Evolutionary conservation across 2,797 vertebrate species (phyloP).

Genomic region (Dipus sagitta): DNA sequence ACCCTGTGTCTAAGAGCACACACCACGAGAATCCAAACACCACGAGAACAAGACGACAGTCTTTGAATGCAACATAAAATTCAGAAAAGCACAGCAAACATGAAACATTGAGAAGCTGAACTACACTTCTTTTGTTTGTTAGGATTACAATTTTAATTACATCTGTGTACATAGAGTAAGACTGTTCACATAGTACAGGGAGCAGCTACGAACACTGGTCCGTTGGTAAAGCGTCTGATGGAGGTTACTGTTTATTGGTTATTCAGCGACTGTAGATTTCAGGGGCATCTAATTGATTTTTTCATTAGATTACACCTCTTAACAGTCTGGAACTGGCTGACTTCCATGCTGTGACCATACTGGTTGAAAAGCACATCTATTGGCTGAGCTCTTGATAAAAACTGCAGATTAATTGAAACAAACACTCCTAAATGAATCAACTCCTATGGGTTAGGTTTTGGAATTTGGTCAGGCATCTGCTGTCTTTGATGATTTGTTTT

Average conservation of each 20-base stretch:
- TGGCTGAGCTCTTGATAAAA: constrained; percentile 88
- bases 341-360: constrained; percentile 89
- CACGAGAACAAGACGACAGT: constrained; percentile 94
- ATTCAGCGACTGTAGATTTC: constrained; percentile 92
- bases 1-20: constrained; percentile 97
- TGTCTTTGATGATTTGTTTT: constrained; percentile 84
- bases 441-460: constrained; percentile 84
- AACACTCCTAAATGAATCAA: constrained; percentile 87
- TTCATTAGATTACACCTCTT: constrained; percentile 94
- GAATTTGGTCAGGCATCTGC: constrained; percentile 89
- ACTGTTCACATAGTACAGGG: constrained; percentile 97
- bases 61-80: constrained; percentile 92
- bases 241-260: constrained; percentile 93
- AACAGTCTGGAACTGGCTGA: constrained; percentile 92
- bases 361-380: constrained; percentile 87
- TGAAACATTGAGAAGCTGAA: constrained; percentile 97
- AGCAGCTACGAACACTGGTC: constrained; percentile 98
- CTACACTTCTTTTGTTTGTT: constrained; percentile 95
- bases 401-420: constrained; percentile 84
- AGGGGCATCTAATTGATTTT: constrained; percentile 90
- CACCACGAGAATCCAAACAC: constrained; percentile 96
- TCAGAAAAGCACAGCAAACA: constrained; percentile 95
- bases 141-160: constrained; percentile 99
- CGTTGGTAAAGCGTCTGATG: constrained; percentile 94
- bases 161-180: constrained; percentile 98